Base-by-base conservation (phyloP, 2,888 invertebrate species). In the Ochropacha duplaris region DNA sequence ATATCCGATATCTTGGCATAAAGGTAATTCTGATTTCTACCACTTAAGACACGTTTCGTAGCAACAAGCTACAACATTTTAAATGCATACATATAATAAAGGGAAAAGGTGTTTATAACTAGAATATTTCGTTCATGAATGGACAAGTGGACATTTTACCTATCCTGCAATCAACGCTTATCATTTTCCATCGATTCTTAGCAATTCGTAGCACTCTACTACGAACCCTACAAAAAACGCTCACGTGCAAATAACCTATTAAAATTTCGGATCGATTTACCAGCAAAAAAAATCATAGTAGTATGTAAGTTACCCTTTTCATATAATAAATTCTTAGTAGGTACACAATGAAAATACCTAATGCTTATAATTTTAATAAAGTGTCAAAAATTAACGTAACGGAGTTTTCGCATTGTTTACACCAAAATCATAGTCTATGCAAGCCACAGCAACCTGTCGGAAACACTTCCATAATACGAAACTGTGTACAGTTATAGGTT, bases 81-180 rank as follows among this genome's bases (percentile, higher is more conserved):
- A 49, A 16, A 62, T 57, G 50, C 61, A 58, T 60, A 61, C 9
- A 36, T 14, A 57, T 28, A 56, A 60, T 60, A 58, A 63, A 55
- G 58, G 59, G 62, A 57, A 55, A 44, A 69, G 59, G 59, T 55
- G 56, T 55, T 50, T 16, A 22, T 51, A 52, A 61, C 57, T 66
- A 71, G 58, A 57, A 60, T 59, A 68, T 61, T 71, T 74, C 66
- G 71, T 65, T 72, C 68, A 67, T 57, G 54, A 61, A 56, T 57
- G 49, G 12, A 57, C 34, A 39, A 55, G 56, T 56, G 16, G 56
- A 59, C 56, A 57, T 54, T 58, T 59, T 57, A 56, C 55, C 55
- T 60, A 69, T 61, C 58, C 61, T 44, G 19, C 9, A 19, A n/a
- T 44, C 62, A 58, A 62, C 66, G 55, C 39, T 19, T 6, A 36